These are phyloP conservation scores for Epinotia demarniana DNA, from an alignment of 2,888 invertebrate species.

Conservation along the genomic window DNA sequence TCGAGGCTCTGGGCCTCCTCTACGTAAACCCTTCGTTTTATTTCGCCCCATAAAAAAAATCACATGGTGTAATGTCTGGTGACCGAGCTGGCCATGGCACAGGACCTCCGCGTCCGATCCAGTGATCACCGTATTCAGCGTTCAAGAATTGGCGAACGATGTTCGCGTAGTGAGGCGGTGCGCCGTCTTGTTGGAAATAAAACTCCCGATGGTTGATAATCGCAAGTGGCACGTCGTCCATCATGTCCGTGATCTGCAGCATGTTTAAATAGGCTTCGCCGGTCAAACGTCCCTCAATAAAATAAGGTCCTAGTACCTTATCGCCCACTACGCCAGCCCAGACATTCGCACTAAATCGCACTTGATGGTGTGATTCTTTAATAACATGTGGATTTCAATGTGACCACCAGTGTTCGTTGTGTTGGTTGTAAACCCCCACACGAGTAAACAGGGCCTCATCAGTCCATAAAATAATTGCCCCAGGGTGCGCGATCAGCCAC, in stretches of 20 bases:
- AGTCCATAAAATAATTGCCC: no score
- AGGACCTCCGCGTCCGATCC: not conserved
- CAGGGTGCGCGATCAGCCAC: no score
- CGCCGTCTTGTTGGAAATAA: not conserved
- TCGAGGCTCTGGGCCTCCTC: not conserved
- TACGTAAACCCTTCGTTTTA: not conserved
- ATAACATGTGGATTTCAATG: no score
- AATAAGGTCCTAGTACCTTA: no score
- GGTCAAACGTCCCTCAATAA: no score
- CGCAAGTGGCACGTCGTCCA: conserved; percentile 6
- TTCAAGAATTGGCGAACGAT: not conserved
- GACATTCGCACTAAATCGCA: no score
- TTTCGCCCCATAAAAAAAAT: conserved; percentile 12
- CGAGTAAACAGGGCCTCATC: no score
- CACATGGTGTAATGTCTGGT: not conserved
- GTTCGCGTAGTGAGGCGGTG: not conserved
- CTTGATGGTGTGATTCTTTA: no score
- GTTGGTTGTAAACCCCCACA: no score
- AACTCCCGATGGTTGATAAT: not conserved
- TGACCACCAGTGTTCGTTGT: no score
- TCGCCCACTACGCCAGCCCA: no score
- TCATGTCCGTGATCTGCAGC: conserved; percentile 1
- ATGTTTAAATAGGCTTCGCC: conserved; percentile 1
- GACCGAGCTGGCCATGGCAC: not conserved
- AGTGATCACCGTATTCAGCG: not conserved